Conservation (phyloP, 2,113 vertebrate species). For the Malurus melanocephalus region DNA sequence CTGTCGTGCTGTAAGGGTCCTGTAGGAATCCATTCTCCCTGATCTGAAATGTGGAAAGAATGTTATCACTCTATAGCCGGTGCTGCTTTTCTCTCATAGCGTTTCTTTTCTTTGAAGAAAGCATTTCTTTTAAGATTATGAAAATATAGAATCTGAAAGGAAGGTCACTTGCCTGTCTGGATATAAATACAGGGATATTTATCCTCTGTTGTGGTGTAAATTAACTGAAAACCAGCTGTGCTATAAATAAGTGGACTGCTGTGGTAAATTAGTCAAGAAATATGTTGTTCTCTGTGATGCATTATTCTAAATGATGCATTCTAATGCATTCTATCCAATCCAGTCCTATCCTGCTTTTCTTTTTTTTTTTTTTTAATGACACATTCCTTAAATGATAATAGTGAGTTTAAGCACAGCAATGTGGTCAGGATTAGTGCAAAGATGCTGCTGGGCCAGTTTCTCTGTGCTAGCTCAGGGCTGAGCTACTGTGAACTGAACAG, state of each 20-base stretch:
- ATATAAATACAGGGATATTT: not conserved
- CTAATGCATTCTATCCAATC: not conserved
- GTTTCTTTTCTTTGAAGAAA: not conserved
- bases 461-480: not conserved
- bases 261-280: not conserved
- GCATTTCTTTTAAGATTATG: not conserved
- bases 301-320: not conserved
- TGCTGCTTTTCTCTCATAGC: not conserved
- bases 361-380: not conserved
- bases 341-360: not conserved
- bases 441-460: not conserved
- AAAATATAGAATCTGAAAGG: not conserved
- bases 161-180: not conserved
- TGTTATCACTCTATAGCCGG: not conserved
- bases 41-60: not conserved
- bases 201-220: not conserved
- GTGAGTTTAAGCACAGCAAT: not conserved
- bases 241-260: not conserved
- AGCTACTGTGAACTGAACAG: not conserved
- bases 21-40: not conserved
- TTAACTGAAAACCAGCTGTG: not conserved
- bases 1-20: accelerated
- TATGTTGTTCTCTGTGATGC: not conserved
- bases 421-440: not conserved
- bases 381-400: not conserved